Base-by-base conservation (phyloP, 2,797 vertebrate genomes). In the Hybognathus amarus region DNA sequence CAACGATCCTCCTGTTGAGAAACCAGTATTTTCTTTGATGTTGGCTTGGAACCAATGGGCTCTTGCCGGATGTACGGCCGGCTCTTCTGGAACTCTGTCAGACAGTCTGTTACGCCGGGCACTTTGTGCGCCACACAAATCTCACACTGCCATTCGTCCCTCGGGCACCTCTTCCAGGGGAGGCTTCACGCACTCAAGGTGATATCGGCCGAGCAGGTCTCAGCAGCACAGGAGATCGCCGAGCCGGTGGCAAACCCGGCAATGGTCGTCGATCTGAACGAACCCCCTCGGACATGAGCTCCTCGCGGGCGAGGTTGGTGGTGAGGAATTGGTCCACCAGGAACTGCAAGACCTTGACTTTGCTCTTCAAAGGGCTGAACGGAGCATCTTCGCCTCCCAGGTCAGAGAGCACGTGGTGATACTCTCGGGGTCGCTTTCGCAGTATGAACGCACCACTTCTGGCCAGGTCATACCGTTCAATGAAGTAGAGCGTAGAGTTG, bases 61-160 rank as follows among this genome's bases (percentile, higher is more conserved):
- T 99, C 97, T 11, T 98, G 98, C 54, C 98, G 96, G 89, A 99
- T 96, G 88, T 98, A 99, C 0, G 98, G 98, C 89, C 95, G 95
- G 90, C 94, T 97, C 93, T 96, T 98, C 95, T 99, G 98, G 76
- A 96, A 96, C 93, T 99, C 98, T 52, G 97, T 94, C 85, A 99
- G 93, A 73, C 97, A 98, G 96, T 99, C 97, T 20, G 96, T 97
- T 78, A 99, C 97, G 0, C 98, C 98, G 2, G 97, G 95, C 90
- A 99, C 97, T 91, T 97, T 96, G 85, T 99, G 98, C 0, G 97
- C 97, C 83, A 97, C 97, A 2, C 98, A 99, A 38, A 99, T 95
- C 92, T 99, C 98, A 33, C 98, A 99, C 96, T 98, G 98, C 98
- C 98, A 99, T 87, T 99, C 98, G 10, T 99, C 98, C 98, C 93